phyloP scores from a whole-genome alignment of 2,797 vertebrate species.

The Distichodus sexfasciatus region DNA sequence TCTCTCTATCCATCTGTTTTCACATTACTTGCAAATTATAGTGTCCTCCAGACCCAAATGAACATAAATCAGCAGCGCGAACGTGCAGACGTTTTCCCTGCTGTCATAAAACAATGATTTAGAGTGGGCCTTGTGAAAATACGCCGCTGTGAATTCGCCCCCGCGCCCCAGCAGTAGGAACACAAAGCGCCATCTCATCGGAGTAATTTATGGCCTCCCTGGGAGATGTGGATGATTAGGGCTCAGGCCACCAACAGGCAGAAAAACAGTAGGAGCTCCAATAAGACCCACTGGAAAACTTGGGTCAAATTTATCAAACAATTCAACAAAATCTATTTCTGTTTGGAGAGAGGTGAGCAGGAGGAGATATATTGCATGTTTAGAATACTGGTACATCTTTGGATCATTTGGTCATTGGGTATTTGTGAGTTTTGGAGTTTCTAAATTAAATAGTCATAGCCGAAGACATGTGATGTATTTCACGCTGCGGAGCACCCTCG shows the following conservation, averaged over 20 bases:
- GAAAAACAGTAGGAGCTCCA: conserved; percentile 99
- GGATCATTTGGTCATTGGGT: conserved; percentile 88
- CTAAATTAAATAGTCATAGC: conserved; percentile 93
- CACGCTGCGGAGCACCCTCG: conserved; percentile 70
- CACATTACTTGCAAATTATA: conserved; percentile 95
- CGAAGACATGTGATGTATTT: conserved; percentile 90
- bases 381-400: conserved; percentile 85
- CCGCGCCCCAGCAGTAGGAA: conserved; percentile 86
- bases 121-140: conserved; percentile 96
- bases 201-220: conserved; percentile 97
- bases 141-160: conserved; percentile 84
- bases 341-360: conserved; percentile 82
- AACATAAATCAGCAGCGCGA: conserved; percentile 94
- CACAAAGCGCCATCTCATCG: conserved; percentile 96
- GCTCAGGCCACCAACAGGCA: conserved; percentile 97
- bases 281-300: conserved; percentile 94
- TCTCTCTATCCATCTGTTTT: conserved; percentile 99
- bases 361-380: conserved; percentile 91
- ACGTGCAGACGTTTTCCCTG: conserved; percentile 93
- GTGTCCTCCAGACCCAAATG: conserved; percentile 96
- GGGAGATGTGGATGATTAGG: conserved; percentile 95
- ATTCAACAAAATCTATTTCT: conserved; percentile 93
- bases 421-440: conserved; percentile 99
- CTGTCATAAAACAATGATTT: conserved; percentile 99
- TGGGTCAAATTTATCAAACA: conserved; percentile 95